phyloP scores from a whole-genome alignment of 2,797 vertebrate genomes.

The Telmatherina bonti region DNA sequence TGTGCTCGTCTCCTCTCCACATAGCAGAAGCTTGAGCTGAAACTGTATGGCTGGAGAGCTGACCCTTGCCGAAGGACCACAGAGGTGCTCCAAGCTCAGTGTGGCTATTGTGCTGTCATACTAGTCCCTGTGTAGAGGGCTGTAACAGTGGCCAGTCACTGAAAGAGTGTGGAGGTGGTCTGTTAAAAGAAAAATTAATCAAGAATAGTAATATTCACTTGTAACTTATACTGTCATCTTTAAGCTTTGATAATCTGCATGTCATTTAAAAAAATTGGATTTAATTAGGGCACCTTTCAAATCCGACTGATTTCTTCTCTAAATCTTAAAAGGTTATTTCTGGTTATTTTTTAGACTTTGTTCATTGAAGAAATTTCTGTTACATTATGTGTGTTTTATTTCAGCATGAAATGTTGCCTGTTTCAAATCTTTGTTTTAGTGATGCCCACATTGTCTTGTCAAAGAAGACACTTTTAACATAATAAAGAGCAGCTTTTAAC shows the following conservation, averaged over 20 bases:
- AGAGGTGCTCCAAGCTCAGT: slow-evolving; percentile 40
- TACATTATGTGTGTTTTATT: too few relatives aligned
- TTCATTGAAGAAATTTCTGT: too few relatives aligned
- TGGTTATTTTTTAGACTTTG: too few relatives aligned
- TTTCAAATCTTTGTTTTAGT: too few relatives aligned
- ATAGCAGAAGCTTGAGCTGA: slow-evolving; percentile 67
- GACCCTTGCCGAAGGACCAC: slow-evolving; percentile 64
- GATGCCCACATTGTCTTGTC: too few relatives aligned
- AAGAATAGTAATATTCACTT: too few relatives aligned
- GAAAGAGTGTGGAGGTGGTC: slow-evolving; percentile 56
- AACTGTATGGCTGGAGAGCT: slow-evolving; percentile 69
- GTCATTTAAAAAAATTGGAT: background rate
- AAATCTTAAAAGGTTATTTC: too few relatives aligned
- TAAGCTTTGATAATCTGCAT: background rate
- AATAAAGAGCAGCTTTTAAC: too few relatives aligned
- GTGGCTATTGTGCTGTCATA: slow-evolving; percentile 46
- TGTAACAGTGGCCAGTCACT: slow-evolving; percentile 50
- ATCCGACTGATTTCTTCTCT: too few relatives aligned
- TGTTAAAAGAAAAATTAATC: slow-evolving; percentile 34
- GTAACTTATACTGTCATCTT: background rate
- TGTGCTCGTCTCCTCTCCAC: slow-evolving; percentile 50
- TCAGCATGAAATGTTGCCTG: too few relatives aligned
- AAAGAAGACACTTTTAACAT: too few relatives aligned
- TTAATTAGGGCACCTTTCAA: too few relatives aligned
- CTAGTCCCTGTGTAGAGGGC: slow-evolving; percentile 38